Conservation (phyloP, 1,140 invertebrate genomes). For the Elysia chlorotica region DNA sequence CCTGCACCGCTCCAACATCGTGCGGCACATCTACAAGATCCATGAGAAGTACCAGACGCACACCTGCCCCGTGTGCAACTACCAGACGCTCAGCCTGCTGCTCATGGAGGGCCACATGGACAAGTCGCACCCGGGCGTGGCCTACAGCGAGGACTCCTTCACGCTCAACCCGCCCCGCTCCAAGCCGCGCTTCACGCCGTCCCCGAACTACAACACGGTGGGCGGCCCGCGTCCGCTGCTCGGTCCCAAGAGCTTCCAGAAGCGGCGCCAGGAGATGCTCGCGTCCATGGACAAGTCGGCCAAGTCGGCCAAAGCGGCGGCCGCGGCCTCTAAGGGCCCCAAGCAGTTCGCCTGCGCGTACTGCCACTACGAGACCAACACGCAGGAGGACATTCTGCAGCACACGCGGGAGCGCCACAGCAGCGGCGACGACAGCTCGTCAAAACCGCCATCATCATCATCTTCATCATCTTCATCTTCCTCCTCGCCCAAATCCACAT, state of each 20-base stretch:
- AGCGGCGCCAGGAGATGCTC: conserved; percentile 1
- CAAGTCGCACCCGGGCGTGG: conserved; percentile 22
- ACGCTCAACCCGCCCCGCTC: background rate
- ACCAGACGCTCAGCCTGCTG: conserved; percentile 30
- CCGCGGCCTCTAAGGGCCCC: background rate
- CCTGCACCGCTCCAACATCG: conserved; percentile 32
- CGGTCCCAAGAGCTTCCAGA: conserved; percentile 18
- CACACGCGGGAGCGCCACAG: conserved; percentile 30
- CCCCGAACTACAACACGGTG: too few relatives aligned
- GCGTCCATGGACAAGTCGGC: background rate
- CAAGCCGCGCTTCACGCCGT: background rate
- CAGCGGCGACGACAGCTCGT: conserved; percentile 2
- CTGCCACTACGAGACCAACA: conserved; percentile 34
- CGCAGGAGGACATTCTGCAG: conserved; percentile 27
- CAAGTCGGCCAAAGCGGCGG: background rate
- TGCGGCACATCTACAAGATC: conserved; percentile 31
- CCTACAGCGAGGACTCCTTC: conserved; percentile 3
- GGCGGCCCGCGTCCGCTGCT: conserved; percentile 2
- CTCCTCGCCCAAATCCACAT: too few relatives aligned
- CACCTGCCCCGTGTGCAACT: conserved; percentile 29
- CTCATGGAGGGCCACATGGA: conserved; percentile 29
- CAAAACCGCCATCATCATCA: too few relatives aligned
- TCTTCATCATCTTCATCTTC: too few relatives aligned
- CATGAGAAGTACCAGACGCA: conserved; percentile 34
- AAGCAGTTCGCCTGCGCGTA: conserved; percentile 35